Percentiles rank a stretch among this genome's conserved stretches.
Conservation (phyloP, 2,888 invertebrate genomes). For the Notocelia uddmanniana region DNA sequence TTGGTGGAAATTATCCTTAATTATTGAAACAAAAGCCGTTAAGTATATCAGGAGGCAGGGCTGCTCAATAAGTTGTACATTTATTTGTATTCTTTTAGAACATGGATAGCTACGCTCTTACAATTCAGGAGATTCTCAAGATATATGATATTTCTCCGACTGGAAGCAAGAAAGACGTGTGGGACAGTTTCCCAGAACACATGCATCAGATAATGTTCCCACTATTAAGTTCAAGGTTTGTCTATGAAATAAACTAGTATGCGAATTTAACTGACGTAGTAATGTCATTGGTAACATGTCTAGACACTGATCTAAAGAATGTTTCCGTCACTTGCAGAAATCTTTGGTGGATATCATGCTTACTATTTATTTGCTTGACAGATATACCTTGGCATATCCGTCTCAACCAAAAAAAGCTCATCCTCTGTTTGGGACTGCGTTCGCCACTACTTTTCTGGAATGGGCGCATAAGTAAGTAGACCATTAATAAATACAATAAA, state of each 20-base stretch:
- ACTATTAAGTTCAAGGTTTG: slow-evolving; percentile 89
- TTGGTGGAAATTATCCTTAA: too few species aligned
- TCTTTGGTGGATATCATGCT: too few species aligned
- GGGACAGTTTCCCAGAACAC: slow-evolving; percentile 89
- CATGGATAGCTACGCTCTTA: slow-evolving; percentile 92
- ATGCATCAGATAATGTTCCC: slow-evolving; percentile 92
- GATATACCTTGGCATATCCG: slow-evolving; percentile 79
- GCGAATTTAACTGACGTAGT: too few species aligned
- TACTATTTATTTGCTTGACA: slow-evolving; percentile 56
- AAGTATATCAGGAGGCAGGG: too few species aligned
- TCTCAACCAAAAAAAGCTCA: slow-evolving; percentile 81
- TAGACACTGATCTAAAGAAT: too few species aligned
- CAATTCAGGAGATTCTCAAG: slow-evolving; percentile 92
- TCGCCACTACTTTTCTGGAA: slow-evolving; percentile 88
- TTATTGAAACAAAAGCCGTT: too few species aligned
- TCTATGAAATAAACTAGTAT: slow-evolving; percentile 5
- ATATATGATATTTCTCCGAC: slow-evolving; percentile 89
- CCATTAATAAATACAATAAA: too few species aligned
- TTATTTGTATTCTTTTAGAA: slow-evolving; percentile 74
- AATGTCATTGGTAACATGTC: too few species aligned
- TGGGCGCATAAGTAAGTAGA: slow-evolving; percentile 91
- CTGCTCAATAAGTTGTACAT: too few species aligned
- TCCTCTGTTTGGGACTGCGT: slow-evolving; percentile 88
- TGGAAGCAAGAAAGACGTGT: slow-evolving; percentile 87
- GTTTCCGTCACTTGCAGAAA: too few species aligned